These are phyloP conservation scores for Helicoverpa armigera DNA, from an alignment of 1,140 invertebrate species.

Conservation along the genomic window DNA sequence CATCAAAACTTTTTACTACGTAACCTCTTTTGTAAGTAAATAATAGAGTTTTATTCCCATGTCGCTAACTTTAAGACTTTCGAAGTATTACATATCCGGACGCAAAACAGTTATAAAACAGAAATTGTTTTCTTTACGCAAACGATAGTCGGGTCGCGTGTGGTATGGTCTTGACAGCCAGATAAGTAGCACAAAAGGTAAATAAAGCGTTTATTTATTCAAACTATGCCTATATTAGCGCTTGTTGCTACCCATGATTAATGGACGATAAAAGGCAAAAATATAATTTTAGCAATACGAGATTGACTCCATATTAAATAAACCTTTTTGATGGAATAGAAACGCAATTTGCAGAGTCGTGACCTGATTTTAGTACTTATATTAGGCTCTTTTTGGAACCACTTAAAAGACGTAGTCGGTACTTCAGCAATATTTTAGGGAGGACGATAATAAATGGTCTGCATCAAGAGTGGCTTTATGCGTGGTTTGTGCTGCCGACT, in stretches of 20 bases:
- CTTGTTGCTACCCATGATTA: slow-evolving; percentile 16
- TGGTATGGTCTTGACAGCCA: slow-evolving; percentile 42
- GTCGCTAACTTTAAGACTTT: background rate
- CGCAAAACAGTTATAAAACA: slow-evolving; percentile 4
- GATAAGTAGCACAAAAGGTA: slow-evolving; percentile 37
- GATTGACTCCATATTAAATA: slow-evolving; percentile 6
- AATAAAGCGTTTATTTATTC: slow-evolving; percentile 42
- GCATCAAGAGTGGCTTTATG: slow-evolving; percentile 48
- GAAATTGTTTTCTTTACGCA: slow-evolving; percentile 24
- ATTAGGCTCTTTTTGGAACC: slow-evolving; percentile 18
- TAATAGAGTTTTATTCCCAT: background rate
- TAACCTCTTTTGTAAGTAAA: background rate
- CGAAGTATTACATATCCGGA: background rate
- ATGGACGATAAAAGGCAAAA: background rate
- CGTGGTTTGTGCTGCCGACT: slow-evolving; percentile 44
- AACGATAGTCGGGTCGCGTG: slow-evolving; percentile 37
- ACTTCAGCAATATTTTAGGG: slow-evolving; percentile 24
- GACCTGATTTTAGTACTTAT: background rate
- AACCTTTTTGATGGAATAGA: background rate
- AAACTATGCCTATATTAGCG: slow-evolving; percentile 7
- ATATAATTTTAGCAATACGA: background rate
- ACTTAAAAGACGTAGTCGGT: slow-evolving; percentile 21
- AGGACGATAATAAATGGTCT: slow-evolving; percentile 39
- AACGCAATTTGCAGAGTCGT: slow-evolving; percentile 1
- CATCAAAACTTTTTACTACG: no score